A percentile compares a stretch with the other conserved stretches of the same genome.
Conservation (phyloP, 2,113 vertebrate species). For the Dissostichus mawsoni region DNA sequence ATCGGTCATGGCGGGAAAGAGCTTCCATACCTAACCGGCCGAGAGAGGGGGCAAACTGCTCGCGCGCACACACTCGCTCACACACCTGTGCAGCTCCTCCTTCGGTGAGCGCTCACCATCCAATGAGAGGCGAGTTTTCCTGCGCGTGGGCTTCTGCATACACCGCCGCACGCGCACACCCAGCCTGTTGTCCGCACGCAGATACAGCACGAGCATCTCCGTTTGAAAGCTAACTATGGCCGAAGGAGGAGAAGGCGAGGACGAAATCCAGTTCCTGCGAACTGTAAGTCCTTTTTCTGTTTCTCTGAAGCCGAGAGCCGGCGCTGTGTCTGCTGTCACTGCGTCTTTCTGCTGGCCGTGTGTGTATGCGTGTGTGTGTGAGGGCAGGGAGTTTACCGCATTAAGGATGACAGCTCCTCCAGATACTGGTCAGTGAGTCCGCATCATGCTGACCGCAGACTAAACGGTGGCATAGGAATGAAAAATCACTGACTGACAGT, state of each 20-base stretch:
- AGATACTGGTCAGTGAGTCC: slow-evolving; percentile 18
- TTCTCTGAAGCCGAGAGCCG: background rate
- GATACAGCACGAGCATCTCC: slow-evolving; percentile 19
- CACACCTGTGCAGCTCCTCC: slow-evolving; percentile 74
- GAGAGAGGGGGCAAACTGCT: background rate
- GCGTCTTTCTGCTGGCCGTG: slow-evolving; percentile 22
- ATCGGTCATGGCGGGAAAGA: background rate
- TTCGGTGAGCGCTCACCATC: slow-evolving; percentile 41
- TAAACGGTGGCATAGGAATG: slow-evolving; percentile 9
- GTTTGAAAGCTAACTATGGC: slow-evolving; percentile 83
- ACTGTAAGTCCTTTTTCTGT: slow-evolving; percentile 84
- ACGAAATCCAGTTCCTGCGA: slow-evolving; percentile 92
- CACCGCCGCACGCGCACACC: slow-evolving; percentile 1
- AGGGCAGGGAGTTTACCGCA: slow-evolving; percentile 70
- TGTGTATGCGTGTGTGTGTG: background rate
- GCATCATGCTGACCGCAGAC: slow-evolving; percentile 31
- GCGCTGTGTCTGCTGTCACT: background rate
- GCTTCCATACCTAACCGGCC: background rate
- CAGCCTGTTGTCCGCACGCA: slow-evolving; percentile 1
- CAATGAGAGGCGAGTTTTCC: slow-evolving; percentile 57
- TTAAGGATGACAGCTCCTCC: slow-evolving; percentile 53
- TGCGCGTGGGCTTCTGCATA: slow-evolving; percentile 25
- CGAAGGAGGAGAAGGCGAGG: slow-evolving; percentile 90
- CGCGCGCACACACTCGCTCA: slow-evolving; percentile 10
- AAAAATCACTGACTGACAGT: background rate